A percentile compares a stretch with the other conserved stretches of the same genome.
These are phyloP conservation scores for Pseudoips prasinana DNA, from an alignment of 2,888 invertebrate species.

Conservation along the genomic window DNA sequence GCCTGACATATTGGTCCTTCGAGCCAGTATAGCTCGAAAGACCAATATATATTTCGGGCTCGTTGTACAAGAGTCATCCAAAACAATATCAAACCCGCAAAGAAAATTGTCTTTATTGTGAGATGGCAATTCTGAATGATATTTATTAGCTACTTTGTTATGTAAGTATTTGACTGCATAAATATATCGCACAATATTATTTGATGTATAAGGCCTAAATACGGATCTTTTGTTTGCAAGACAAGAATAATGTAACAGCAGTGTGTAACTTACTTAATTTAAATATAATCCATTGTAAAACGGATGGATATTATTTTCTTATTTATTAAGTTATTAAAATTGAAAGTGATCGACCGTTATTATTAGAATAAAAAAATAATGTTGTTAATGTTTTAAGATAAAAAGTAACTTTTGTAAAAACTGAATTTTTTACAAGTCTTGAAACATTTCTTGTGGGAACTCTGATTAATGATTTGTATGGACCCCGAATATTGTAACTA, in stretches of 20 bases:
- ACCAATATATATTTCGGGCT: too few relatives aligned
- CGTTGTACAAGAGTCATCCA: too few relatives aligned
- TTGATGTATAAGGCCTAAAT: constrained; percentile 26
- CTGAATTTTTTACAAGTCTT: constrained; percentile 86
- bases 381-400: constrained; percentile 85
- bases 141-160: too few relatives aligned
- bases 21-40: too few relatives aligned
- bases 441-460: constrained; percentile 83
- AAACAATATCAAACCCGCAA: too few relatives aligned
- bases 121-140: too few relatives aligned
- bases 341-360: constrained; percentile 77
- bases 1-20: too few relatives aligned
- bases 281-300: background rate
- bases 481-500: constrained; percentile 81
- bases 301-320: constrained; percentile 65
- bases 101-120: too few relatives aligned
- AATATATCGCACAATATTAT: too few relatives aligned
- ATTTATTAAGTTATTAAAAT: constrained; percentile 55
- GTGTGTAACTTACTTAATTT: constrained; percentile 15
- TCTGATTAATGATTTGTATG: constrained; percentile 68
- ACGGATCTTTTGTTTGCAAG: constrained; percentile 9
- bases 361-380: constrained; percentile 80
- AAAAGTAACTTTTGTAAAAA: constrained; percentile 86
- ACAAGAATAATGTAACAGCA: constrained; percentile 23
- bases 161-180: too few relatives aligned